Percentiles rank a stretch among this genome's conserved stretches.
These are phyloP conservation scores for Eupeodes corollae DNA, from an alignment of 1,140 invertebrate genomes.

Conservation along the genomic window DNA sequence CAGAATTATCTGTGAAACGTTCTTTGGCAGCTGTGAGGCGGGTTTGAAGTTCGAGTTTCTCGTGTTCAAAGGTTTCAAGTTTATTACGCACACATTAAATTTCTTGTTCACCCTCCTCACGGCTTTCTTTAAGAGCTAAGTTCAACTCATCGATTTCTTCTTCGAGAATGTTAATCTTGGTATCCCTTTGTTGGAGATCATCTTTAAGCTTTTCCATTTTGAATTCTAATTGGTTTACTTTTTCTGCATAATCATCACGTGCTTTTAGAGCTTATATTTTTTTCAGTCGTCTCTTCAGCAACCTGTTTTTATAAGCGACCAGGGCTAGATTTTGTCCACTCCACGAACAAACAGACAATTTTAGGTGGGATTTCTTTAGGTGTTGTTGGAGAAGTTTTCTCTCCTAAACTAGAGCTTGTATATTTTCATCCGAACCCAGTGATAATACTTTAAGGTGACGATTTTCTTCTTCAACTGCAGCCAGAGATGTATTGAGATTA, in stretches of 20 bases:
- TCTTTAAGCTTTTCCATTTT: conserved; percentile 58
- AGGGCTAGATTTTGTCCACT: conserved; percentile 74
- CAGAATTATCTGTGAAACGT: conserved; percentile 28
- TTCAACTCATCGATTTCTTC: conserved; percentile 53
- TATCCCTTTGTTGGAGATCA: conserved; percentile 57
- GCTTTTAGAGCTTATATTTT: conserved; percentile 60
- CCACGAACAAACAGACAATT: conserved; percentile 77
- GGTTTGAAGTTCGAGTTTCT: conserved; percentile 25
- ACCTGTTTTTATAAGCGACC: conserved; percentile 64
- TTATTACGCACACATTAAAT: conserved; percentile 48
- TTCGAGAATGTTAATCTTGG: conserved; percentile 49
- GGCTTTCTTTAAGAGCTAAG: conserved; percentile 47
- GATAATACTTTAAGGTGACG: conserved; percentile 44
- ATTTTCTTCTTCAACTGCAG: conserved; percentile 47
- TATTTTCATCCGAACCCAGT: conserved; percentile 49
- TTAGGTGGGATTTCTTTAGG: conserved; percentile 70
- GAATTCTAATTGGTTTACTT: conserved; percentile 50
- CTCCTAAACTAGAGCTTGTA: conserved; percentile 41
- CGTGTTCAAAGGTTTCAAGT: conserved; percentile 39
- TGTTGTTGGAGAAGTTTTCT: conserved; percentile 58
- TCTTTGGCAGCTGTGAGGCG: conserved; percentile 26
- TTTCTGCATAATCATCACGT: conserved; percentile 51
- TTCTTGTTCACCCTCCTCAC: conserved; percentile 49
- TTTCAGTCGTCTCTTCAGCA: conserved; percentile 66
- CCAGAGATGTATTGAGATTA: conserved; percentile 43